Evolutionary conservation across 2,797 vertebrate species (phyloP), one percentile per base, ranked within the genome.

Genomic region (Schizopygopsis pylzovi): DNA sequence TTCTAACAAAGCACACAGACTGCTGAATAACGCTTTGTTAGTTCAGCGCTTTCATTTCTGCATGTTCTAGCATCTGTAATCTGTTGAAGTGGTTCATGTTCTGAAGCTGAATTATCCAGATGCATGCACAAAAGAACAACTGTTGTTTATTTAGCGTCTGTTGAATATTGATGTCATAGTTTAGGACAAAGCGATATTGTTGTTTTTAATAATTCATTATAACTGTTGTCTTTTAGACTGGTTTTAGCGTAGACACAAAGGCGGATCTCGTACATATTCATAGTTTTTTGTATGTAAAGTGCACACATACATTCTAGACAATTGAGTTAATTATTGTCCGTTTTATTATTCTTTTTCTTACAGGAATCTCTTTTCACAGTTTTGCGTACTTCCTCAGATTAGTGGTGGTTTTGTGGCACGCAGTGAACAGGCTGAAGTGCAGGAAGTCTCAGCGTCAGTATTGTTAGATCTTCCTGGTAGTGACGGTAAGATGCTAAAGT

Each of bases 71-170:
- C 61, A 68, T 81, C 41, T 65, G 63, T 22, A 61, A 49, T 81
- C 18, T 61, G 8, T 63, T 12, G 54, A 28, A 61, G 37, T 16
- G 39, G 22, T 41, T 25, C 20, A 43, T 43, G 39, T 28, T 65
- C 82, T 89, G 87, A 86, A 81, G 88, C 90, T 90, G 89, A 88
- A 91, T 90, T 83, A 87, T 90, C 89, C 92, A 91, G 89, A 93
- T 93, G 92, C 90, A 89, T 90, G 86, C 81, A 91, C 92, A 92
- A 90, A 92, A 87, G 83, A 91, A 92, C 93, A 94, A 92, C 92
- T 92, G 86, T 89, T 94, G 91, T 91, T 88, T 92, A 91, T 88
- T 82, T 39, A 78, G 37, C 76, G 84, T 89, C 87, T 90, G 87
- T 87, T 87, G 22, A 90, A 89, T 89, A 85, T 84, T 89, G 88